Evolutionary conservation across 2,888 invertebrate genomes (phyloP).

Genomic region (Oxyteleia sp.): DNA sequence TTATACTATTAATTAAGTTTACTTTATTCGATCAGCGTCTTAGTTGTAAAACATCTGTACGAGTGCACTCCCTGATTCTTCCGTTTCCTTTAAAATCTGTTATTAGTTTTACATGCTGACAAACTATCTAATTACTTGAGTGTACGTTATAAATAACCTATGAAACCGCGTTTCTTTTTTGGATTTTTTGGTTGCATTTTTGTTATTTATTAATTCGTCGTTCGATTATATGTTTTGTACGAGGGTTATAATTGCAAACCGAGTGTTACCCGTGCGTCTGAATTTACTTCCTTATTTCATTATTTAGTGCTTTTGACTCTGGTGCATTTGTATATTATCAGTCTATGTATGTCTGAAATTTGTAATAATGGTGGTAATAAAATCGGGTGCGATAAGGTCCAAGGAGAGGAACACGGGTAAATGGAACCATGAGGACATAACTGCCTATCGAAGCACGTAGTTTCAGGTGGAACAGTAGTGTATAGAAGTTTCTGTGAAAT

Average conservation of each 20-base stretch:
- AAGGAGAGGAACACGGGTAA: conserved; percentile 55
- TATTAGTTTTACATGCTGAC: conserved; percentile 80
- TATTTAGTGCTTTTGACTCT: conserved; percentile 68
- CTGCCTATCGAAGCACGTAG: conserved; percentile 64
- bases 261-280: conserved; percentile 77
- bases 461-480: conserved; percentile 44
- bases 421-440: conserved; percentile 47
- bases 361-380: conserved; percentile 47
- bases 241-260: conserved; percentile 83
- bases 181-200: conserved; percentile 64
- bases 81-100: conserved; percentile 68
- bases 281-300: conserved; percentile 47
- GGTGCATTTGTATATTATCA: conserved; percentile 66
- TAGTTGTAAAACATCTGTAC: conserved; percentile 81
- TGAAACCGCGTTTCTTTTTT: conserved; percentile 78
- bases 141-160: conserved; percentile 84
- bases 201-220: conserved; percentile 67
- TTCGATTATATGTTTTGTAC: conserved; percentile 84
- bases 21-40: conserved; percentile 77
- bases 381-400: conserved; percentile 45
- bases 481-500: conserved; percentile 53
- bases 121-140: conserved; percentile 84
- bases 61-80: conserved; percentile 67
- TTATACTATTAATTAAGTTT: conserved; percentile 83
- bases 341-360: conserved; percentile 63